These are phyloP conservation scores for Etheostoma cragini DNA, from an alignment of 2,113 vertebrate species.

Conservation along the genomic window DNA sequence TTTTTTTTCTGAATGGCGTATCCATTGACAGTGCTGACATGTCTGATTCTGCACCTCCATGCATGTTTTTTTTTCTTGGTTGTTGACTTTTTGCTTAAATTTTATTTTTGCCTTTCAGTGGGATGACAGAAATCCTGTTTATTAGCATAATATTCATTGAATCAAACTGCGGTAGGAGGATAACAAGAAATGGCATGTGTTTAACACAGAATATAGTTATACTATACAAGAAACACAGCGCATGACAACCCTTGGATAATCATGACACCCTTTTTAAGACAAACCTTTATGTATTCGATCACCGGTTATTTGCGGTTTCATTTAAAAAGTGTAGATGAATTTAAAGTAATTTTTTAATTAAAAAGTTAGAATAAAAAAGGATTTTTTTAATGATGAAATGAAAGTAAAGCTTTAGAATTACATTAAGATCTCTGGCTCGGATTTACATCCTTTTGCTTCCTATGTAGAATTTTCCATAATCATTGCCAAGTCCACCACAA, in stretches of 20 bases:
- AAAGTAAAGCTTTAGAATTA: not conserved
- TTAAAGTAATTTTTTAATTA: not conserved
- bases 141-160: slow-evolving; percentile 22
- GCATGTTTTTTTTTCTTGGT: slow-evolving; percentile 51
- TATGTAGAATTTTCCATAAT: not conserved
- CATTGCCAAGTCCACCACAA: not conserved
- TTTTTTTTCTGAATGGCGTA: slow-evolving; percentile 63
- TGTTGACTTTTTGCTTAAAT: not conserved
- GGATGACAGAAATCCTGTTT: slow-evolving; percentile 47
- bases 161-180: slow-evolving; percentile 18
- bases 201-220: slow-evolving; percentile 9
- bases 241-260: not conserved
- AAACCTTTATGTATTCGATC: not conserved
- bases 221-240: not conserved
- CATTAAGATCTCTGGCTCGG: not conserved
- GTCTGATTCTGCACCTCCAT: slow-evolving; percentile 44
- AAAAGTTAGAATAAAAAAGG: not conserved
- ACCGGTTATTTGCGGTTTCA: not conserved
- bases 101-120: slow-evolving; percentile 46
- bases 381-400: not conserved
- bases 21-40: slow-evolving; percentile 54
- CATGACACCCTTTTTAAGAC: not conserved
- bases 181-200: slow-evolving; percentile 17
- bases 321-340: not conserved
- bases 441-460: not conserved